These are phyloP conservation scores for Clamator glandarius DNA, from an alignment of 2,797 vertebrate genomes.

Conservation along the genomic window DNA sequence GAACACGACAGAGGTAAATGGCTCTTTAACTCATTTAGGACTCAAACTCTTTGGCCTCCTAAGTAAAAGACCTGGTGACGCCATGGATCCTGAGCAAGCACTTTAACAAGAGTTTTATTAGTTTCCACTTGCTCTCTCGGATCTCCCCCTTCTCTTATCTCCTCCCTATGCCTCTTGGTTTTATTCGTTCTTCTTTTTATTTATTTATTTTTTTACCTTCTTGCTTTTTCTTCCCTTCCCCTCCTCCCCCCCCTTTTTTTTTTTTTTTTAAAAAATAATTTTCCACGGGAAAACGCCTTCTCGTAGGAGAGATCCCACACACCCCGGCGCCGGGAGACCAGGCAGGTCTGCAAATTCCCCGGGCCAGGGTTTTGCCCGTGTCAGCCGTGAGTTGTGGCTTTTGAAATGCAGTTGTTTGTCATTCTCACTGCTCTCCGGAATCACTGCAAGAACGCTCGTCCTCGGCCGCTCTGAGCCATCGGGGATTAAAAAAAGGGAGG, in stretches of 20 bases:
- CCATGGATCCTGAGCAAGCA: constrained; percentile 56
- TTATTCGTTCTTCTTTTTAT: accelerated
- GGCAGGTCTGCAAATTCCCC: neutral
- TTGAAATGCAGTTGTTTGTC: neutral
- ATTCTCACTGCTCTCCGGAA: neutral
- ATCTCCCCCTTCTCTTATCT: neutral
- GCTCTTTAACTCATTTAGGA: constrained; percentile 93
- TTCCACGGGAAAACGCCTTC: neutral
- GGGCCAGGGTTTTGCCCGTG: neutral
- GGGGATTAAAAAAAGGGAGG: neutral
- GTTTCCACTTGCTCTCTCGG: constrained; percentile 26
- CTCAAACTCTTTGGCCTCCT: constrained; percentile 86
- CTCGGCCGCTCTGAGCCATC: neutral
- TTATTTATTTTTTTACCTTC: neutral
- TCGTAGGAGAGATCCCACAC: neutral
- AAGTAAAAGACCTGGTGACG: constrained; percentile 76
- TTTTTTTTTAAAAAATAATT: neutral
- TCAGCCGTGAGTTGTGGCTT: neutral
- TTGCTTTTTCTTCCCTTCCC: neutral
- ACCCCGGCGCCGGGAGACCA: neutral
- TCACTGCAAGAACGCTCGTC: neutral
- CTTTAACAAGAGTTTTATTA: constrained; percentile 75
- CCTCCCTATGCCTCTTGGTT: neutral
- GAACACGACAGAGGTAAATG: constrained; percentile 95
- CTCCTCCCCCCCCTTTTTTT: accelerated